Conservation (phyloP, 2,888 invertebrate genomes). For the Pilophorus perplexus region DNA sequence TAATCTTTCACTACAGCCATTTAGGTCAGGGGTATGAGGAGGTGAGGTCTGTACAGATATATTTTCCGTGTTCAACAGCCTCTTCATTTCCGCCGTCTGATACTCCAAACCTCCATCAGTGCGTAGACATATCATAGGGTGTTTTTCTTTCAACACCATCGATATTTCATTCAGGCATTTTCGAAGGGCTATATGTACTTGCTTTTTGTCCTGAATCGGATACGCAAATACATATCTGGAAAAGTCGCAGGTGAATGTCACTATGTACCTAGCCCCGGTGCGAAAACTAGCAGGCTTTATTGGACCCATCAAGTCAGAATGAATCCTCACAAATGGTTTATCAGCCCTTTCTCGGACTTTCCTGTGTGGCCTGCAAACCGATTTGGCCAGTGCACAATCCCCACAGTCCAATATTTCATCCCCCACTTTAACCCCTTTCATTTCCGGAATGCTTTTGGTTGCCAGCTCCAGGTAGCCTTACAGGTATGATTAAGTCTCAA, state of each 20-base stretch:
- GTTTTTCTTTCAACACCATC: neutral
- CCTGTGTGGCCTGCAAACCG: constrained; percentile 1
- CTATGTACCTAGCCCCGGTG: constrained; percentile 2
- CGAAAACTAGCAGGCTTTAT: neutral
- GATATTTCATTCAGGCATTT: neutral
- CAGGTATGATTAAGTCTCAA: neutral
- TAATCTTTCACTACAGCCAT: constrained; percentile 3
- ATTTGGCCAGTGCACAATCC: neutral
- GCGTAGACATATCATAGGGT: neutral
- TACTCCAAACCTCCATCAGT: neutral
- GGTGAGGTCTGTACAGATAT: neutral
- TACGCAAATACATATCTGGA: constrained; percentile 4
- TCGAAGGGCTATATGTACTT: neutral
- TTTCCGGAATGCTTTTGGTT: neutral
- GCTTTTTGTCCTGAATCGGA: neutral
- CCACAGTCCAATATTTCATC: neutral
- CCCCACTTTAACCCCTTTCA: neutral
- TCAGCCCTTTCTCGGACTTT: neutral
- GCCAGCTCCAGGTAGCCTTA: constrained; percentile 8
- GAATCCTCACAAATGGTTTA: constrained; percentile 6
- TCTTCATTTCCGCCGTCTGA: constrained; percentile 16
- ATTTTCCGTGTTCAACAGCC: neutral
- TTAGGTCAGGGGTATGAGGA: neutral
- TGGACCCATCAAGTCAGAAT: constrained; percentile 12
- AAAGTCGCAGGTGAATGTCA: constrained; percentile 1